A percentile compares a stretch with the other conserved stretches of the same genome.
phyloP scores from a whole-genome alignment of 2,113 vertebrate species.

The Hippocampus abdominalis region DNA sequence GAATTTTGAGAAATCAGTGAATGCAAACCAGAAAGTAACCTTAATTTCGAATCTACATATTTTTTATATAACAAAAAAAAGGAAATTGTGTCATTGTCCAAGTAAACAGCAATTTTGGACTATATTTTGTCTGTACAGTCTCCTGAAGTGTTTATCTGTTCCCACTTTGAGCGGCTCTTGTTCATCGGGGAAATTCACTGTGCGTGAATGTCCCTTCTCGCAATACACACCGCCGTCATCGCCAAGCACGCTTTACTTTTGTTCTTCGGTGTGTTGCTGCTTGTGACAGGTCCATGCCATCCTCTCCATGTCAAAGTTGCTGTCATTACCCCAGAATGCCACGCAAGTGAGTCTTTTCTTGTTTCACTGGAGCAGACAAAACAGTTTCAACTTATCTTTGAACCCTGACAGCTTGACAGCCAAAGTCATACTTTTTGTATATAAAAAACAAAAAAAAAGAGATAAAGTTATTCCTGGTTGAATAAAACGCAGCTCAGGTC shows the following conservation, averaged over 20 bases:
- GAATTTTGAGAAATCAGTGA: background rate
- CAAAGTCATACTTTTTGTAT: conserved; percentile 2
- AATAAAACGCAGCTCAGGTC: background rate
- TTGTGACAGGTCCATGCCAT: conserved; percentile 28
- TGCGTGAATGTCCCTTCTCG: conserved; percentile 10
- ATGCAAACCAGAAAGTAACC: background rate
- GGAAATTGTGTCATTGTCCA: background rate
- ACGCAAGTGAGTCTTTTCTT: conserved; percentile 12
- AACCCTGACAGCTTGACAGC: conserved; percentile 23
- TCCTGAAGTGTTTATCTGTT: background rate
- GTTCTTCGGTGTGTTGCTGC: conserved; percentile 24
- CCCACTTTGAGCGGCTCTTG: conserved; percentile 8
- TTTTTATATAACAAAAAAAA: background rate
- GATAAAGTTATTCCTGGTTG: background rate
- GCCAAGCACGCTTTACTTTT: background rate
- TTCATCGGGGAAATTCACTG: conserved; percentile 16
- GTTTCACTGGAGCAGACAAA: conserved; percentile 23
- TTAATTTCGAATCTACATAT: background rate
- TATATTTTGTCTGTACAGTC: too few relatives aligned
- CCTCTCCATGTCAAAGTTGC: conserved; percentile 24
- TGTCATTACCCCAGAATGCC: conserved; percentile 12
- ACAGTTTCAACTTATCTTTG: conserved; percentile 24
- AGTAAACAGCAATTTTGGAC: too few relatives aligned
- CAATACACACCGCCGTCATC: background rate
- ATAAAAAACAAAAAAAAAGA: background rate